Conservation (phyloP, 1,140 invertebrate genomes). For the Tetragonula clypearis region DNA sequence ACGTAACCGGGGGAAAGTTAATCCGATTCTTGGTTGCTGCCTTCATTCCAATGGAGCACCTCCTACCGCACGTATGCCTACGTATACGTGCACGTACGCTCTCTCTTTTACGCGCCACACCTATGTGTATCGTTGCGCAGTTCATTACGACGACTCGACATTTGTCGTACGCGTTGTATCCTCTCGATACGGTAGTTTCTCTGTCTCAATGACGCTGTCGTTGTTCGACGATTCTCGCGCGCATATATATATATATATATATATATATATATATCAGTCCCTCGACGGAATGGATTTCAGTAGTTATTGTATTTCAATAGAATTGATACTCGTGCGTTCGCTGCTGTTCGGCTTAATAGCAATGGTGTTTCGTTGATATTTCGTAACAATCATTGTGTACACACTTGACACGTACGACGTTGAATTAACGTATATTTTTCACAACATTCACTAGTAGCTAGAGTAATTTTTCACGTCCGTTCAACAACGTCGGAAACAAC, state of each 20-base stretch:
- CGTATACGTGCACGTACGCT: constrained; percentile 37
- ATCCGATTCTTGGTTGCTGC: constrained; percentile 23
- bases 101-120: constrained; percentile 64
- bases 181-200: neutral
- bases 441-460: neutral
- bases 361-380: neutral
- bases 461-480: constrained; percentile 9
- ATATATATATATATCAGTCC: too few relatives aligned
- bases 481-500: constrained; percentile 40
- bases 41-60: constrained; percentile 35
- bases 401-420: neutral
- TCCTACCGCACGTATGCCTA: constrained; percentile 26
- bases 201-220: neutral
- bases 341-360: neutral
- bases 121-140: constrained; percentile 57
- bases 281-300: neutral
- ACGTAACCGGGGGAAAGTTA: constrained; percentile 24
- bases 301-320: neutral
- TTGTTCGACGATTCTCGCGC: constrained; percentile 17
- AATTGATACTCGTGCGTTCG: neutral
- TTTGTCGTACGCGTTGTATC: neutral
- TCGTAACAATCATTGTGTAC: neutral
- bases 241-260: too few relatives aligned
- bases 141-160: constrained; percentile 50
- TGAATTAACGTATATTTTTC: neutral